Evolutionary conservation across 2,113 vertebrate species (phyloP).

Genomic region (Capreolus pygargus): DNA sequence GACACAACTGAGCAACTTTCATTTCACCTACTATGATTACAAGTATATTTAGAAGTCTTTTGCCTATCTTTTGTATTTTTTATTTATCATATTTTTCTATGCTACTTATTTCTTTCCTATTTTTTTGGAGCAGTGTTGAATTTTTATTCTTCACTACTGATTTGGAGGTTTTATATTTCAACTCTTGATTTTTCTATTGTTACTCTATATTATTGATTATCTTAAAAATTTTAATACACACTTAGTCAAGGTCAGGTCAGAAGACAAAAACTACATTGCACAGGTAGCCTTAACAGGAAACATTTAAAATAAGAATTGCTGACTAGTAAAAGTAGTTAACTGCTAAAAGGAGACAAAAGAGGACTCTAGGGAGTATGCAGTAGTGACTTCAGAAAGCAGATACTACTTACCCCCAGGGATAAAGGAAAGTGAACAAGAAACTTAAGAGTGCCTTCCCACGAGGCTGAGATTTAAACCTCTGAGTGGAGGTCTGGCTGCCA

Average conservation of each 20-base stretch:
- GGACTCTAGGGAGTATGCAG: not conserved
- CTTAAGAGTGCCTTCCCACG: not conserved
- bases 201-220: not conserved
- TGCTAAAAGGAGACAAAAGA: not conserved
- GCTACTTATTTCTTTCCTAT: not conserved
- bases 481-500: not conserved
- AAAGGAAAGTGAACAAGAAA: not conserved
- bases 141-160: not conserved
- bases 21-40: not conserved
- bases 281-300: not conserved
- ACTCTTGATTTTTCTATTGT: not conserved
- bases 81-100: not conserved
- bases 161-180: not conserved
- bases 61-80: not conserved
- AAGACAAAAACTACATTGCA: not conserved
- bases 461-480: not conserved
- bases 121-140: not conserved
- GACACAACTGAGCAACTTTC: too few relatives aligned
- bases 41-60: not conserved
- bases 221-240: not conserved
- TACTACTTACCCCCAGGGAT: not conserved
- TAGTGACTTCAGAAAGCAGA: not conserved
- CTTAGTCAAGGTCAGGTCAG: not conserved
- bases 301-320: not conserved
- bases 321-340: not conserved